Evolutionary conservation across 2,797 vertebrate genomes (phyloP), one percentile per base, ranked within the genome.

Genomic region (Pipistrellus nathusii): DNA sequence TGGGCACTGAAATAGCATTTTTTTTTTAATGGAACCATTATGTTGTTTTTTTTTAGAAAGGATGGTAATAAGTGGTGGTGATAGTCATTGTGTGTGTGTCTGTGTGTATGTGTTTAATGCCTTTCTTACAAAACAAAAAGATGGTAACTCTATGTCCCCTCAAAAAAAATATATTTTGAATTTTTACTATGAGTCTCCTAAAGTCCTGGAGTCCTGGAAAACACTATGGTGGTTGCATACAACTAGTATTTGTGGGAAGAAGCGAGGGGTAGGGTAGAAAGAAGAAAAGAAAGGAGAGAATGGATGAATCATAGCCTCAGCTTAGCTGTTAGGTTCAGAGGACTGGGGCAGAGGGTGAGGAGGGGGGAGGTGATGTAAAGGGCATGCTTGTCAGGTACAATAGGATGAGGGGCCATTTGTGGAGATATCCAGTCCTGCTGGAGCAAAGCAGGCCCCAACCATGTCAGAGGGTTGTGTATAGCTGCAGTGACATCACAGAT

Each of bases 41-140:
- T 86, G 85, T 82, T 38, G 82, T 86, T 91, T 93, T 90, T 82
- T 93, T 90, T 82, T 90, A 90, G 75, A 91, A 93, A 93, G 3
- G 7, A 78, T 85, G 78, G 48, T 88, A 78, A 71, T 93, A 88
- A 78, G 59, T 41, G 44, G 25, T 55, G 44, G 13, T 72, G 55
- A 90, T 62, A 46, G 83, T 53, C 53, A 62, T 73, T 10, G 2
- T 44, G 44, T 44, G 44, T 44, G 44, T 44, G 41, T 44, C 8
- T 44, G 44, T 44, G 44, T 44, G 44, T 44, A 2, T 48, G 7
- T 75, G 53, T 85, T 75, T 85, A 64, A 75, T 83, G 72, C 48
- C 35, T 85, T 80, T 72, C 55, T 93, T 91, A 57, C 62, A 71
- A 84, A 86, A 69, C 77, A 38, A 78, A 71, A 88, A 71, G 85